Evolutionary conservation across 2,888 invertebrate species (phyloP), one percentile per base, ranked within the genome.

Genomic region (Seira musarum): DNA sequence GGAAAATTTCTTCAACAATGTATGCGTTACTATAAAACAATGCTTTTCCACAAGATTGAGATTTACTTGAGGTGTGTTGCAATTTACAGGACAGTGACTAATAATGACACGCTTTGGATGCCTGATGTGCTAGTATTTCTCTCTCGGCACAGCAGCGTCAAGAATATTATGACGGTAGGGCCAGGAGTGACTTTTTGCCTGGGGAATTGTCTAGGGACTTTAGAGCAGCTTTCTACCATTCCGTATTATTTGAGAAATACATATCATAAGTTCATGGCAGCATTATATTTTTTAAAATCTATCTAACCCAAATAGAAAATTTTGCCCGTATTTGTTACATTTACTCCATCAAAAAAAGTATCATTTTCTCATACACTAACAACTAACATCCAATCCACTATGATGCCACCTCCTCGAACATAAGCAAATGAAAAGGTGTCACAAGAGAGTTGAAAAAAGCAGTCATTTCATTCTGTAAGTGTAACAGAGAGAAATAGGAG

Each of bases 401-500:
- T 57, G n/a, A 19, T 71, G 57, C 53, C 25, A 68, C 57, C 40
- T 8, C 40, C 40, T 46, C 19, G 17, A 63, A n/a, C 57, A 71
- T 82, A 84, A 82, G 84, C 85, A 85, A 85, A 85, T 85, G 85
- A 85, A 84, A 85, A 85, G 85, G 85, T 85, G 85, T 84, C 84
- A 83, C 84, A 70, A 82, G 85, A 85, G 84, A 84, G 82, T 40
- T 40, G 72, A 49, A 21, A 64, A 74, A 65, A 74, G 65, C 35
- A 69, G 40, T 40, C 40, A 40, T 40, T 40, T 40, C 40, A 40
- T 40, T 40, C 40, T 40, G 40, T 40, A 24, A 78, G 67, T 75
- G 81, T 83, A 74, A 77, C 79, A 82, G 75, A 72, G 73, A 82
- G 81, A 68, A 79, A 68, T 73, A 73, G 83, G 81, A 82, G 82